Percentiles rank a stretch among this genome's conserved stretches.
These are phyloP conservation scores for Chironomus tentans DNA, from an alignment of 2,888 invertebrate species.

Conservation along the genomic window DNA sequence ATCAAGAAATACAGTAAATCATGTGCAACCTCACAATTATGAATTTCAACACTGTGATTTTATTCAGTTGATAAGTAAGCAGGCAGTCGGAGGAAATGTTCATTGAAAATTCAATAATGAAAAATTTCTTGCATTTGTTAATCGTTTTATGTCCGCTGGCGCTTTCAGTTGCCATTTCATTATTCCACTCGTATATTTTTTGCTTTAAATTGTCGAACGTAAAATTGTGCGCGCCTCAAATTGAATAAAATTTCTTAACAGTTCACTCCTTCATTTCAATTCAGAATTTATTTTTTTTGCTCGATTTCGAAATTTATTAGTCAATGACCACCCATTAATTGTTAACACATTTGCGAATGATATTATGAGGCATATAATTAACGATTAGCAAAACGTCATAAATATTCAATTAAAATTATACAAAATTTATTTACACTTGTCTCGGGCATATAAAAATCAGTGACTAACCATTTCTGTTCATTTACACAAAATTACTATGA, in stretches of 20 bases:
- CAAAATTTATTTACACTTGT: neutral
- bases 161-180: conserved; percentile 7
- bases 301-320: neutral
- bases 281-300: neutral
- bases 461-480: neutral
- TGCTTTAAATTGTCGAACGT: neutral
- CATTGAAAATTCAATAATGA: conserved; percentile 7
- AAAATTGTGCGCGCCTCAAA: neutral
- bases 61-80: neutral
- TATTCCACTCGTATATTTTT: neutral
- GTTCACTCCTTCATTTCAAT: neutral
- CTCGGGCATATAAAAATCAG: neutral
- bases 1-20: neutral
- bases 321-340: neutral
- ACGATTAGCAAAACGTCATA: neutral
- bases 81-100: neutral
- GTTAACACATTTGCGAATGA: neutral
- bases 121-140: neutral
- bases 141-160: neutral
- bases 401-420: neutral
- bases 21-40: neutral
- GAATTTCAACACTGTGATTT: conserved; percentile 4
- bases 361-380: neutral
- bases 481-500: neutral
- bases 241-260: neutral